phyloP scores from a whole-genome alignment of 2,888 invertebrate genomes.

The Tetramorium bicarinatum region DNA sequence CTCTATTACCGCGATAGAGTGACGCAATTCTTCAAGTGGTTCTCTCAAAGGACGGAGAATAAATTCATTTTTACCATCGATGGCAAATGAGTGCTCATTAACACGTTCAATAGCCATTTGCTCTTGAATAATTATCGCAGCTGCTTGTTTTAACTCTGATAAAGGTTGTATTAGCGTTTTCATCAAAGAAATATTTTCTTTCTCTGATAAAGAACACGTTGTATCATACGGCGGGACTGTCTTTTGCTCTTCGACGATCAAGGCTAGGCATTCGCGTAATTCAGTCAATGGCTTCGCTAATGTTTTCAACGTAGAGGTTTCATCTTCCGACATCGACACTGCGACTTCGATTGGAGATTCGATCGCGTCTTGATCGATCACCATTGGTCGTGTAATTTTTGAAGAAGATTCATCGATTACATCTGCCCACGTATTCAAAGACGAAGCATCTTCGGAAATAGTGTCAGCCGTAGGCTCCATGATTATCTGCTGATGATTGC shows the following conservation, averaged over 20 bases:
- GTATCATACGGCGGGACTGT: conserved; percentile 72
- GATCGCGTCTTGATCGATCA: conserved; percentile 64
- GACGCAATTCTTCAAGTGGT: conserved; percentile 85
- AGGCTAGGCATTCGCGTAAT: conserved; percentile 79
- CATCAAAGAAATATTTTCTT: conserved; percentile 76
- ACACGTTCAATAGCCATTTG: conserved; percentile 74
- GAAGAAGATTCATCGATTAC: conserved; percentile 63
- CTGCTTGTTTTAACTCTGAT: conserved; percentile 81
- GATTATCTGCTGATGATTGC: conserved; percentile 69
- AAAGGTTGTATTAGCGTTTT: conserved; percentile 81
- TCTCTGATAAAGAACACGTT: conserved; percentile 65
- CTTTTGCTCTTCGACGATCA: conserved; percentile 79
- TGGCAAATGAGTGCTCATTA: conserved; percentile 64
- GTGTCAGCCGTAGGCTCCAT: conserved; percentile 85
- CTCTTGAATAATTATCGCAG: conserved; percentile 81
- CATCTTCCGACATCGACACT: conserved; percentile 70
- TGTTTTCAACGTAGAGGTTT: conserved; percentile 69
- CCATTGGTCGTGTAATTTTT: conserved; percentile 53
- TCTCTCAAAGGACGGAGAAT: conserved; percentile 88
- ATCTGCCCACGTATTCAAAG: conserved; percentile 73
- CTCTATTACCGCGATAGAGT: conserved; percentile 83
- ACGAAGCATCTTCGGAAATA: conserved; percentile 72
- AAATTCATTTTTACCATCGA: conserved; percentile 73
- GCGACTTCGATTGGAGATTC: conserved; percentile 68
- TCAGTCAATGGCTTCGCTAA: conserved; percentile 80